Evolutionary conservation across 1,140 invertebrate genomes (phyloP).

Genomic region (Drosophila nigromelanica): DNA sequence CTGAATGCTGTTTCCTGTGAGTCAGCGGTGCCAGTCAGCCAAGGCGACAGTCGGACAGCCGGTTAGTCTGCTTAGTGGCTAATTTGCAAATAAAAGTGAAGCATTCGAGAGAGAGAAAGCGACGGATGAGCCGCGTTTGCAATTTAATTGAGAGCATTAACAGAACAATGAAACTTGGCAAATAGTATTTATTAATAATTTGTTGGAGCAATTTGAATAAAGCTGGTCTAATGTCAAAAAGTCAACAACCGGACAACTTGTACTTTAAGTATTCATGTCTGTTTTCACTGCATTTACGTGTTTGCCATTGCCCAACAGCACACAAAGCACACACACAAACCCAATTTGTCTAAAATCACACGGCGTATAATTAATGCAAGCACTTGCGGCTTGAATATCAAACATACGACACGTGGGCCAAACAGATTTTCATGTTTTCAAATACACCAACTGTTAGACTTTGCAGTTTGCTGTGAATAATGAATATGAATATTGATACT

Average conservation of each 20-base stretch:
- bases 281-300: neutral
- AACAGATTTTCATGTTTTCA: slow-evolving; percentile 6
- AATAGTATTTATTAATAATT: neutral
- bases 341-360: slow-evolving; percentile 1
- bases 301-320: neutral
- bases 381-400: slow-evolving; percentile 42
- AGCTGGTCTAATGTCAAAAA: neutral
- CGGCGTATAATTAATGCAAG: slow-evolving; percentile 48
- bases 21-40: neutral
- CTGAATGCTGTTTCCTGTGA: slow-evolving; percentile 30
- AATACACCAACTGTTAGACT: slow-evolving; percentile 20
- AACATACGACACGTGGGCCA: slow-evolving; percentile 46
- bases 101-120: neutral
- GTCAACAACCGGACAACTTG: neutral
- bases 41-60: slow-evolving; percentile 35
- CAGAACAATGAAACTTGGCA: neutral
- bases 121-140: slow-evolving; percentile 28
- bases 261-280: neutral
- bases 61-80: slow-evolving; percentile 65
- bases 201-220: neutral
- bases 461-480: slow-evolving; percentile 39
- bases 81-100: slow-evolving; percentile 69
- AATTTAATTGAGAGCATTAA: slow-evolving; percentile 58
- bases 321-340: neutral
- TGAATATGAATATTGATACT: neutral